Conservation (phyloP, 1,140 invertebrate species). For the Euglossa dilemma region DNA sequence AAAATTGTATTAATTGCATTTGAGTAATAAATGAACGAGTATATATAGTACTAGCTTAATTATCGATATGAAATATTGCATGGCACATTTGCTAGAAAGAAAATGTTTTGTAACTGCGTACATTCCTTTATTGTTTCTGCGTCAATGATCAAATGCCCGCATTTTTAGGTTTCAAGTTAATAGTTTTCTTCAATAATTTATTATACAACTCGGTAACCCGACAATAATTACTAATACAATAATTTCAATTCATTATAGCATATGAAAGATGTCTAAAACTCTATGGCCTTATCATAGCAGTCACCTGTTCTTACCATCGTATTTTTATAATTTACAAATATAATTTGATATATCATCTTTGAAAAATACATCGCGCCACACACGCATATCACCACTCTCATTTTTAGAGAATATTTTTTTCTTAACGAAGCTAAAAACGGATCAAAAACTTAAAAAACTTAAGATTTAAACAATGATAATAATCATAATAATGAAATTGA, state of each 20-base stretch:
- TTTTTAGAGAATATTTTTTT: constrained; percentile 67
- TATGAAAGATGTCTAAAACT: constrained; percentile 57
- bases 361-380: constrained; percentile 78
- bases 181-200: constrained; percentile 63
- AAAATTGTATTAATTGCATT: neutral
- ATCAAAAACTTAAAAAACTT: constrained; percentile 74
- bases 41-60: constrained; percentile 37
- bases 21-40: constrained; percentile 8
- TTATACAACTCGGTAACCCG: constrained; percentile 50
- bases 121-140: constrained; percentile 62
- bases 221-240: constrained; percentile 42
- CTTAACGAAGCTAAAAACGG: constrained; percentile 74
- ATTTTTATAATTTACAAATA: constrained; percentile 81
- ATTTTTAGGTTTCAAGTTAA: constrained; percentile 62
- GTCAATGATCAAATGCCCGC: constrained; percentile 69
- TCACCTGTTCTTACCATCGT: constrained; percentile 52
- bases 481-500: constrained; percentile 30
- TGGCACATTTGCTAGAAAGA: constrained; percentile 69
- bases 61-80: constrained; percentile 68
- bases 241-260: constrained; percentile 51
- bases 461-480: constrained; percentile 66
- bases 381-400: constrained; percentile 62
- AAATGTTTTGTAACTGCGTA: constrained; percentile 47
- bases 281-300: constrained; percentile 30
- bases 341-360: constrained; percentile 76